Evolutionary conservation across 2,113 vertebrate genomes (phyloP).

Genomic region (Menidia beryllina): DNA sequence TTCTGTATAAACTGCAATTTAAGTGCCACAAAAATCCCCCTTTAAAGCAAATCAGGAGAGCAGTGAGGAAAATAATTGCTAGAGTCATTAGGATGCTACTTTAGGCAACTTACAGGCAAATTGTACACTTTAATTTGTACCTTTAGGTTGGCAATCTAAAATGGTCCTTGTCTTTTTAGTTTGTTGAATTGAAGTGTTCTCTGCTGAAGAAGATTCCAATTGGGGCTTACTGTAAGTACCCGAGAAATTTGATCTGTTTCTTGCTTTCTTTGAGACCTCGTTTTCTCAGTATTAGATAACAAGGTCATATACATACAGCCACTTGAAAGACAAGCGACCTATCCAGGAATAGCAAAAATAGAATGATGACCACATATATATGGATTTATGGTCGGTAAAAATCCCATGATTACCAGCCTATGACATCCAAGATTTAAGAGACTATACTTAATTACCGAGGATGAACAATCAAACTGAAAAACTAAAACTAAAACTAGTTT

Average conservation of each 20-base stretch:
- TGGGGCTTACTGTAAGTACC: slow-evolving; percentile 22
- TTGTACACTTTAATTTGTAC: slow-evolving; percentile 29
- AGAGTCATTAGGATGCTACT: slow-evolving; percentile 15
- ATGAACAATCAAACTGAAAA: not conserved
- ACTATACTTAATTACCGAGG: not conserved
- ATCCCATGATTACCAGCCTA: not conserved
- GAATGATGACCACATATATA: not conserved
- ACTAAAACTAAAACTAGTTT: not conserved
- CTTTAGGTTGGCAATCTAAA: slow-evolving; percentile 14
- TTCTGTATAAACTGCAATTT: slow-evolving; percentile 48
- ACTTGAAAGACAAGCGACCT: slow-evolving; percentile 1
- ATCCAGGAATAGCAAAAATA: not conserved
- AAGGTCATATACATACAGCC: not conserved
- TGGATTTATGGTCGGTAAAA: not conserved
- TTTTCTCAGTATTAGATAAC: slow-evolving; percentile 13
- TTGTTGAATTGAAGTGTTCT: not conserved
- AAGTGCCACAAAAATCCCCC: slow-evolving; percentile 69
- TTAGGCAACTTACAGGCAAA: slow-evolving; percentile 13
- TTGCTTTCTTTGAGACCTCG: slow-evolving; percentile 16
- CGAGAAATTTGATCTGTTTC: slow-evolving; percentile 18
- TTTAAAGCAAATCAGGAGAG: slow-evolving; percentile 71
- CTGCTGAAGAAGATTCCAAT: not conserved
- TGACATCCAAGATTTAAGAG: not conserved
- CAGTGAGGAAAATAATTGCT: slow-evolving; percentile 13
- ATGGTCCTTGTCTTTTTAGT: not conserved